Conservation (phyloP, 2,888 invertebrate species). For the Phytoseiulus persimilis region DNA sequence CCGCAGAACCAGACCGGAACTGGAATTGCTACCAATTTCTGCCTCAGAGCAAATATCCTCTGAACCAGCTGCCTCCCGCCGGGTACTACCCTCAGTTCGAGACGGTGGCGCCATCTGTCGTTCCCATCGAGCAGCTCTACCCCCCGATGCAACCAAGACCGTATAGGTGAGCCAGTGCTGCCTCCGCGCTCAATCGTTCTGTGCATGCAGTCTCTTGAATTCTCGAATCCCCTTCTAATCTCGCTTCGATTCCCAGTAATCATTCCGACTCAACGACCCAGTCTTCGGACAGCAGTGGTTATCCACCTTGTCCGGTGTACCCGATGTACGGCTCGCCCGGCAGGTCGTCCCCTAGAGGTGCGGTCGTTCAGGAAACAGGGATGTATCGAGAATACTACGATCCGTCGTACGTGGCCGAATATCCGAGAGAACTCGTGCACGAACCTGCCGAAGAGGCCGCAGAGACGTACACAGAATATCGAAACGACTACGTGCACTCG, state of each 20-base stretch:
- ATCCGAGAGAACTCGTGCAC: background rate
- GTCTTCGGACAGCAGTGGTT: constrained; percentile 14
- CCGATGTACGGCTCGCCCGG: constrained; percentile 25
- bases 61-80: background rate
- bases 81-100: background rate
- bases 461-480: background rate
- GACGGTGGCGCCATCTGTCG: background rate
- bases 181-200: background rate
- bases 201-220: background rate
- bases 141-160: background rate
- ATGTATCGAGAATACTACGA: background rate
- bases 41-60: constrained; percentile 30
- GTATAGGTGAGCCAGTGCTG: background rate
- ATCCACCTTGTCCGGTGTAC: constrained; percentile 23
- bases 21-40: constrained; percentile 30
- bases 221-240: too few relatives aligned
- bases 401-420: background rate
- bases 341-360: constrained; percentile 12
- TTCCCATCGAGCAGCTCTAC: background rate
- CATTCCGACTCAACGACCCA: constrained; percentile 31
- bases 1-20: constrained; percentile 7
- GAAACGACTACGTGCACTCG: background rate
- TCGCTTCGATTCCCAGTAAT: background rate
- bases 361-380: background rate
- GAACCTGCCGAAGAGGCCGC: background rate